Evolutionary conservation across 2,113 vertebrate genomes (phyloP).

Genomic region (Noctilio leporinus): DNA sequence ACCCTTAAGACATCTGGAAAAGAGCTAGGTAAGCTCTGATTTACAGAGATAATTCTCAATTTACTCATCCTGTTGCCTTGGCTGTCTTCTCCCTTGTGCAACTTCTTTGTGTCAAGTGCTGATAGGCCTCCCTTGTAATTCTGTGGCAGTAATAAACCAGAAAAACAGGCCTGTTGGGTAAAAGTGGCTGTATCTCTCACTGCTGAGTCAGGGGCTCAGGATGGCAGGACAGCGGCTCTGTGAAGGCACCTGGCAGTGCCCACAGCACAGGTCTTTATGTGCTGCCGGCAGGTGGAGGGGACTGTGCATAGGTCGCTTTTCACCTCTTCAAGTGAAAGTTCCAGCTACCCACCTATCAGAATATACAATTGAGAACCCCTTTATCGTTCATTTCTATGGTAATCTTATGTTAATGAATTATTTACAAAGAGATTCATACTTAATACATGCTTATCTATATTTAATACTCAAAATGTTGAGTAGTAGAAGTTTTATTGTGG

Average conservation of each 20-base stretch:
- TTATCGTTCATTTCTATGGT: not conserved
- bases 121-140: not conserved
- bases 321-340: not conserved
- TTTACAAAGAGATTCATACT: not conserved
- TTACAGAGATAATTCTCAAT: not conserved
- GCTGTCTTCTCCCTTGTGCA: not conserved
- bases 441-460: not conserved
- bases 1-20: not conserved
- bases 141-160: not conserved
- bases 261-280: not conserved
- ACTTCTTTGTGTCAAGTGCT: not conserved
- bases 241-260: not conserved
- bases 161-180: not conserved
- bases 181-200: not conserved
- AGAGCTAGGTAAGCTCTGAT: not conserved
- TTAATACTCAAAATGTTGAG: not conserved
- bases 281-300: not conserved
- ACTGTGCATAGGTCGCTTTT: too few relatives aligned
- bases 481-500: not conserved
- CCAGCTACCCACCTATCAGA: not conserved
- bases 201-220: not conserved
- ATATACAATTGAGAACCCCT: not conserved
- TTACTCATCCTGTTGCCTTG: not conserved
- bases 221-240: not conserved
- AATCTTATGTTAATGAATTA: not conserved